phyloP scores from a whole-genome alignment of 2,113 vertebrate species.

The Nyctibius bracteatus region DNA sequence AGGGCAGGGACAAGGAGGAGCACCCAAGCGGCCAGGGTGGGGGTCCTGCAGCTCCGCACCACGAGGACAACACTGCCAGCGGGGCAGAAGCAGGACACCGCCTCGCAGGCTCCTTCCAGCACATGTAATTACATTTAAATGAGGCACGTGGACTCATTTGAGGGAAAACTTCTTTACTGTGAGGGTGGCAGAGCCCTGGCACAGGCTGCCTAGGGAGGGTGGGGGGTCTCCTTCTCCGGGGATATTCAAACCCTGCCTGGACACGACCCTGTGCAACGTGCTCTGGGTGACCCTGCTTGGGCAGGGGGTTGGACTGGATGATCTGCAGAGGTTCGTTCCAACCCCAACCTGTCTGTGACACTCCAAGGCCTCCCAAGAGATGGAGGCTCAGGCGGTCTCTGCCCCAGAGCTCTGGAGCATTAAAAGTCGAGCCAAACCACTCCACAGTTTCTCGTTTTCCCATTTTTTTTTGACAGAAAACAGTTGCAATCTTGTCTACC shows the following conservation, averaged over 20 bases:
- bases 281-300: no score
- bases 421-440: accelerated
- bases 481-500: neutral
- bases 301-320: no score
- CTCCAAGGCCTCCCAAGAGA: neutral
- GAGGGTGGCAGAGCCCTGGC: no score
- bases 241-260: no score
- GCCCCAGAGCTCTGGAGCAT: neutral
- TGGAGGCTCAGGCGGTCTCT: neutral
- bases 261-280: no score
- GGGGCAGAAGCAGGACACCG: neutral
- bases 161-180: no score
- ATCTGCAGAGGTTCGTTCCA: no score
- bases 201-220: no score
- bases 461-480: accelerated
- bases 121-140: accelerated
- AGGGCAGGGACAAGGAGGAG: neutral
- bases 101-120: neutral
- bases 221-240: no score
- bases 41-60: accelerated
- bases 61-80: accelerated
- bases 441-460: neutral
- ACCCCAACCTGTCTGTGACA: no score
- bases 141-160: accelerated
- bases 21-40: accelerated